phyloP scores from a whole-genome alignment of 2,888 invertebrate species.

The Drosophila quinaria region DNA sequence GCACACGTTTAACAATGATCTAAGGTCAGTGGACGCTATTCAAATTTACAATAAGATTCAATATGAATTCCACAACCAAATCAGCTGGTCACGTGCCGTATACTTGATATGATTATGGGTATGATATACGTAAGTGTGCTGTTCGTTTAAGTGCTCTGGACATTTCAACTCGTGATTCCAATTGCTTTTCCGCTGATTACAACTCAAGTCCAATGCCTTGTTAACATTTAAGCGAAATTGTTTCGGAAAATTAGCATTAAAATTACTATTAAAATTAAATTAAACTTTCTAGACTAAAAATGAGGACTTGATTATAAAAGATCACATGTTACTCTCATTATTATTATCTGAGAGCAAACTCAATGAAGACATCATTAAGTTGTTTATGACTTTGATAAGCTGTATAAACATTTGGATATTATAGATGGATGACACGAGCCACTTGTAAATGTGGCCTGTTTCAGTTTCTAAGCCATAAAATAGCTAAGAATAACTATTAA shows the following conservation, averaged over 20 bases:
- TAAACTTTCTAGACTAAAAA: slow-evolving; percentile 27
- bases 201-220: slow-evolving; percentile 45
- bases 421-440: background rate
- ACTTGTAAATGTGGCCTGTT: background rate
- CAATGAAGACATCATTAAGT: slow-evolving; percentile 50
- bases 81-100: slow-evolving; percentile 47
- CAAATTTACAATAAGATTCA: slow-evolving; percentile 6
- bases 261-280: too few relatives aligned
- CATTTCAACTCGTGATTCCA: slow-evolving; percentile 18
- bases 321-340: slow-evolving; percentile 33
- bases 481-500: background rate
- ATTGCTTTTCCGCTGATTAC: slow-evolving; percentile 38
- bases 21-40: slow-evolving; percentile 43
- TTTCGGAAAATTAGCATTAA: slow-evolving; percentile 40
- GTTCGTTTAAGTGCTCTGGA: slow-evolving; percentile 1
- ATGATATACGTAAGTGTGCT: slow-evolving; percentile 7
- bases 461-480: slow-evolving; percentile 1
- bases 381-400: slow-evolving; percentile 56
- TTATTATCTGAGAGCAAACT: slow-evolving; percentile 15
- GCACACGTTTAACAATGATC: slow-evolving; percentile 12
- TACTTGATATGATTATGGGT: slow-evolving; percentile 32
- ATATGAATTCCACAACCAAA: slow-evolving; percentile 13
- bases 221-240: slow-evolving; percentile 20
- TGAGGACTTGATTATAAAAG: slow-evolving; percentile 11
- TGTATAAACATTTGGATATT: slow-evolving; percentile 4